Percentiles rank a stretch among this genome's conserved stretches.
phyloP scores from a whole-genome alignment of 64 coral and sea anemone species.

The Montipora efflorescens region DNA sequence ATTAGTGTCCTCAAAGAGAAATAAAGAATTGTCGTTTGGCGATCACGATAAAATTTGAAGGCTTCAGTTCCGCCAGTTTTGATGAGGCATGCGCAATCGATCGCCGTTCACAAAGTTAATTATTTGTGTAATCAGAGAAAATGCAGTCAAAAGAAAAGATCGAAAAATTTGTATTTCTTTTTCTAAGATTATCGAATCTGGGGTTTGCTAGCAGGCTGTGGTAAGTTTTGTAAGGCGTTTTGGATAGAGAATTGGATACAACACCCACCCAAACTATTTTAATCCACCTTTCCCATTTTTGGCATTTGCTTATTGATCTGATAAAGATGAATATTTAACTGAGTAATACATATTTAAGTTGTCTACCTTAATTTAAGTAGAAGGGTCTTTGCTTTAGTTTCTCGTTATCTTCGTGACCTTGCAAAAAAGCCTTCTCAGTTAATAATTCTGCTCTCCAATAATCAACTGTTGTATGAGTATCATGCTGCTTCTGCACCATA shows the following conservation, averaged over 20 bases:
- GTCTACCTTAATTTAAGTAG: background rate
- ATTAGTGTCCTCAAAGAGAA: background rate
- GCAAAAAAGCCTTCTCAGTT: too few relatives aligned
- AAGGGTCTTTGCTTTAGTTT: too few relatives aligned
- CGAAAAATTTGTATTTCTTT: background rate
- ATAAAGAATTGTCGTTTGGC: background rate
- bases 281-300: background rate
- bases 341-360: background rate
- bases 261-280: too few relatives aligned
- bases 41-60: background rate
- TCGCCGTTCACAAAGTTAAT: background rate
- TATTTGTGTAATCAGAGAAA: background rate
- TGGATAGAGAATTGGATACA: background rate
- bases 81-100: conserved; percentile 8
- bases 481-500: background rate
- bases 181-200: background rate
- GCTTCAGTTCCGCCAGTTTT: background rate
- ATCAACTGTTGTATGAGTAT: background rate
- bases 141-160: background rate
- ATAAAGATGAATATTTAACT: background rate
- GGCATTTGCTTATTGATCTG: background rate
- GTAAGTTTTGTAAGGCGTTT: background rate
- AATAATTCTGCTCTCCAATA: too few relatives aligned
- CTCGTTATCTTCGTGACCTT: too few relatives aligned
- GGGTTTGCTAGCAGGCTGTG: background rate